These are phyloP conservation scores for Sarcophaga subvicina DNA, from an alignment of 2,888 invertebrate species.

Conservation along the genomic window DNA sequence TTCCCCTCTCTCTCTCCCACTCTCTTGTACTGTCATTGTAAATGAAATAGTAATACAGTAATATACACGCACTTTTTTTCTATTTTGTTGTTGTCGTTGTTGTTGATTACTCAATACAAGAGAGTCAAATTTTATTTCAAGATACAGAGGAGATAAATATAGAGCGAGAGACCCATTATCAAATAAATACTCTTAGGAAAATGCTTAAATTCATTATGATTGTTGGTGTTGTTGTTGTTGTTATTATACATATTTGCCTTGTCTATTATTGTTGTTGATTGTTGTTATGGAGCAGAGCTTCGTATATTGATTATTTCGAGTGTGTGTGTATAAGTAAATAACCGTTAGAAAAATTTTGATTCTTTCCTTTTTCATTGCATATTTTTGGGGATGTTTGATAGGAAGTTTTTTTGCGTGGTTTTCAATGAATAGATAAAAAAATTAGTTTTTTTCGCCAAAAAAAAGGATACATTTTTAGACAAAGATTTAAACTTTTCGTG, in stretches of 20 bases:
- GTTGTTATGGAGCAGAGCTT: slow-evolving; percentile 53
- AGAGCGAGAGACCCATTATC: not conserved
- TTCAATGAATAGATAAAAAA: slow-evolving; percentile 16
- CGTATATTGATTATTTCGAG: slow-evolving; percentile 53
- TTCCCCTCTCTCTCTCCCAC: not conserved
- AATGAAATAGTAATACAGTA: not conserved
- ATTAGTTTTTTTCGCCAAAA: not conserved
- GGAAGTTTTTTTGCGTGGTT: not conserved
- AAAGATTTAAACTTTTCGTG: no score
- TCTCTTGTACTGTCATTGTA: no score
- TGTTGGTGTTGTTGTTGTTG: not conserved
- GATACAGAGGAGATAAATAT: not conserved
- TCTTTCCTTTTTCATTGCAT: not conserved
- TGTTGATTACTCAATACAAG: slow-evolving; percentile 18
- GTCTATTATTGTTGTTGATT: slow-evolving; percentile 18
- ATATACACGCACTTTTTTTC: slow-evolving; percentile 29
- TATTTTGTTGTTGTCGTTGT: no score
- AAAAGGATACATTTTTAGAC: not conserved
- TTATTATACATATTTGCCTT: not conserved
- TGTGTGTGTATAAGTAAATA: slow-evolving; percentile 56
- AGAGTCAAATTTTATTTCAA: slow-evolving; percentile 12
- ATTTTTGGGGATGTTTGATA: slow-evolving; percentile 49
- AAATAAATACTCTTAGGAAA: no score
- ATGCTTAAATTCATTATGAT: no score
- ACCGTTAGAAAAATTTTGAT: not conserved